Conservation (phyloP, 2,113 vertebrate genomes). For the Etia nguti region DNA sequence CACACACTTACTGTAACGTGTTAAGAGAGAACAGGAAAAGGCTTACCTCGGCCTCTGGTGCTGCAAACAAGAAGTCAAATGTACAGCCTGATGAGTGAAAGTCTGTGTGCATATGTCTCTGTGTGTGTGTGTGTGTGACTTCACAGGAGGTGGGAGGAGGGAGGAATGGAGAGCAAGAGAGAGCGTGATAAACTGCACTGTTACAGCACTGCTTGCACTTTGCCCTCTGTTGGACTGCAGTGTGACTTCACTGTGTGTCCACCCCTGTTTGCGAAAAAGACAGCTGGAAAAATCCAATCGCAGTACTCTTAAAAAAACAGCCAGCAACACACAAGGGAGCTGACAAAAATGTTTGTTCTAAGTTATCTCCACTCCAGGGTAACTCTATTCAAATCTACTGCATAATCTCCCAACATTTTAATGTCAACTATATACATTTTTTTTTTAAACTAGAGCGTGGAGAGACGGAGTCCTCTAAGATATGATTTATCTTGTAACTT, state of each 20-base stretch:
- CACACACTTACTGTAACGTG: neutral
- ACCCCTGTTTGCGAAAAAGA: neutral
- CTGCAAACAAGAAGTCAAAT: neutral
- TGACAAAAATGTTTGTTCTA: neutral
- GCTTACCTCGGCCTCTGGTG: constrained; percentile 37
- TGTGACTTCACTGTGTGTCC: constrained; percentile 21
- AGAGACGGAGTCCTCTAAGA: neutral
- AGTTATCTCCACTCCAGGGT: neutral
- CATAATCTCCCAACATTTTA: neutral
- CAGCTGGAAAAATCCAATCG: neutral
- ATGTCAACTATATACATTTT: neutral
- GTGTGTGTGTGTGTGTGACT: constrained; percentile 29
- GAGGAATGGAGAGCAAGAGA: constrained; percentile 2
- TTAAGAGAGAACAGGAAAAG: neutral
- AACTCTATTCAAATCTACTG: neutral
- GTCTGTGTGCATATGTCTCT: constrained; percentile 27
- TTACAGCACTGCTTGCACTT: constrained; percentile 46
- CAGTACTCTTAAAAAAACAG: neutral
- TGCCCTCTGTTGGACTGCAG: constrained; percentile 53
- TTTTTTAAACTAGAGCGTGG: neutral
- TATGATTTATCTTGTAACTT: neutral
- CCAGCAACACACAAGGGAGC: neutral
- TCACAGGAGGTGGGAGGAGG: constrained; percentile 31
- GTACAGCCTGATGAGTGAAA: constrained; percentile 38
- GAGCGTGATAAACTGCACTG: constrained; percentile 18